Evolutionary conservation across 2,113 vertebrate genomes (phyloP), one percentile per base, ranked within the genome.

Genomic region (Toxotes jaculatrix): DNA sequence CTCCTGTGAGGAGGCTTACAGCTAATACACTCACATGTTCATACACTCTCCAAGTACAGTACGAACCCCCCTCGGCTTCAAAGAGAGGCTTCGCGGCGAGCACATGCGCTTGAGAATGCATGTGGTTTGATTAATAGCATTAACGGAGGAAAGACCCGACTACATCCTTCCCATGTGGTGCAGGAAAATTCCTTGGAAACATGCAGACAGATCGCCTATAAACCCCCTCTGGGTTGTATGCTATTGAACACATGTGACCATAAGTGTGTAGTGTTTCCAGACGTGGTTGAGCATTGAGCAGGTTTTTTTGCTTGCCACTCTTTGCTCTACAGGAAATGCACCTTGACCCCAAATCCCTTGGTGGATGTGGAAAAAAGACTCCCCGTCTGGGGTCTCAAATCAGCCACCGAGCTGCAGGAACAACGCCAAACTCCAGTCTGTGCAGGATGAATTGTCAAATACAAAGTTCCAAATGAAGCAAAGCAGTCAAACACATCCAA

Each of bases 91-190:
- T 55, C 38, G n/a, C 66, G 27, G 68, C 11, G 42, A 74, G 77
- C 75, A 55, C 87, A 82, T 76, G 81, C 66, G 66, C 86, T 87
- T 55, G 34, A 74, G 78, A 78, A 80, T 55, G 81, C 83, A 83
- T 81, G 74, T 62, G 85, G 84, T 84, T 85, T 93, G 91, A 92
- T 88, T 89, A 91, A 91, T 84, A 91, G 87, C 86, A 86, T 93
- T 91, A 92, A 75, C 13, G 0, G 31, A 68, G 84, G 45, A 87
- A 88, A 84, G 74, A 69, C 51, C 79, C 4, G 0, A 40, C 89
- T 88, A 82, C 82, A 88, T 88, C 85, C 84, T 87, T 69, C 66
- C 85, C 85, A 89, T 91, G 89, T 88, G 89, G 85, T 80, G 79
- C 70, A 14, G 81, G 74, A 84, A 72, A 69, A 89, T 88, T 87